These are phyloP conservation scores for Dendroctonus valens DNA, from an alignment of 1,140 invertebrate species.

Conservation along the genomic window DNA sequence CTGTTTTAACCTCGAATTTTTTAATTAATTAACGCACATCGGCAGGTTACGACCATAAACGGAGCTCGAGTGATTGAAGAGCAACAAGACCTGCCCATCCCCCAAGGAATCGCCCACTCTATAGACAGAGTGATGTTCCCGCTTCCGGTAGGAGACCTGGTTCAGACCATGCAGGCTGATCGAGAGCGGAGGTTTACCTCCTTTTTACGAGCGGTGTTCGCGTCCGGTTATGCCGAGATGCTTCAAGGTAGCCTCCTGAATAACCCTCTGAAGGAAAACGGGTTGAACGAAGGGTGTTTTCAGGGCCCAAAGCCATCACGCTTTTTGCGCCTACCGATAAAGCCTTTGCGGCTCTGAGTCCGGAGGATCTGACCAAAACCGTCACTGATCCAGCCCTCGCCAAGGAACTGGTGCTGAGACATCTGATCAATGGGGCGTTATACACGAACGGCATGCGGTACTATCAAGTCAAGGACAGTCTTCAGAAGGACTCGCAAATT, in stretches of 20 bases:
- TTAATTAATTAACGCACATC: conserved; percentile 8
- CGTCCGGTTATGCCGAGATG: conserved; percentile 70
- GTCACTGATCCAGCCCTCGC: conserved; percentile 63
- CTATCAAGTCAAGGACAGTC: conserved; percentile 76
- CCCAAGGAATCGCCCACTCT: conserved; percentile 81
- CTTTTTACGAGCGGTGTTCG: conserved; percentile 73
- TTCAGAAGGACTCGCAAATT: conserved; percentile 63
- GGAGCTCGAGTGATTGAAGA: conserved; percentile 75
- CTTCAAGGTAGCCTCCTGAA: conserved; percentile 60
- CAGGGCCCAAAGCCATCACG: conserved; percentile 78
- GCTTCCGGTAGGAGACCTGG: conserved; percentile 76
- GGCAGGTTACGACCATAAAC: conserved; percentile 77
- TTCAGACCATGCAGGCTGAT: conserved; percentile 79
- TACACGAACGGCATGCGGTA: conserved; percentile 83
- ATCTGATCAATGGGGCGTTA: conserved; percentile 72
- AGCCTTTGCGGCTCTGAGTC: conserved; percentile 69
- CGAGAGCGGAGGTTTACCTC: conserved; percentile 74
- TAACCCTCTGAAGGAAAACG: not conserved
- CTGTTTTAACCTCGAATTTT: not conserved
- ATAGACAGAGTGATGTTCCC: conserved; percentile 87
- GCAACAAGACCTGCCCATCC: conserved; percentile 77
- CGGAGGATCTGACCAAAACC: conserved; percentile 60
- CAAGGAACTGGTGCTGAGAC: conserved; percentile 72
- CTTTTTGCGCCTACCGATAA: conserved; percentile 81
- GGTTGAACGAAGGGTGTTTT: not conserved